Evolutionary conservation across 1,140 invertebrate genomes (phyloP).

Genomic region (Pseudachorutes palmiensis): DNA sequence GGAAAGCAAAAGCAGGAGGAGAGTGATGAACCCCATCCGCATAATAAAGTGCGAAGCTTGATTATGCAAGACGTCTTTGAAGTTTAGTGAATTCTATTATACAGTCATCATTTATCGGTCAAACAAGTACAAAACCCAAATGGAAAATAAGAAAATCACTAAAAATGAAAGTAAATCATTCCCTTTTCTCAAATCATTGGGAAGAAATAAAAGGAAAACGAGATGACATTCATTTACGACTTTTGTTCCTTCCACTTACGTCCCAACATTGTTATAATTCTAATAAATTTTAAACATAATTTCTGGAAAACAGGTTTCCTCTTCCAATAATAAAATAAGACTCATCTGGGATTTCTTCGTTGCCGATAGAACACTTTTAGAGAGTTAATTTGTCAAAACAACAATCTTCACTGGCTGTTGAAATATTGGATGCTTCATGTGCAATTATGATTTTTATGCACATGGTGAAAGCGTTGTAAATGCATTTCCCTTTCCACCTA

Average conservation of each 20-base stretch:
- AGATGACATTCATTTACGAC: neutral
- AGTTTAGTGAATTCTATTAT: neutral
- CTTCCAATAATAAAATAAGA: neutral
- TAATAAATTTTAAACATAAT: neutral
- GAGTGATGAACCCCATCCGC: neutral
- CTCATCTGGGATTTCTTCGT: neutral
- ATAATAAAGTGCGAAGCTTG: neutral
- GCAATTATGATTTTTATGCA: too few relatives aligned
- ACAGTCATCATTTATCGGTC: neutral
- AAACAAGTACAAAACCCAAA: neutral
- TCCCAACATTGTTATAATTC: neutral
- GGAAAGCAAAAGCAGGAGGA: neutral
- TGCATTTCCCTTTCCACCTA: too few relatives aligned
- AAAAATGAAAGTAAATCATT: neutral
- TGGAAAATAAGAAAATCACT: neutral
- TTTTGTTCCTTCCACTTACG: neutral
- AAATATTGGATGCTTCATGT: too few relatives aligned
- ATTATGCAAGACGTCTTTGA: slow-evolving; percentile 1
- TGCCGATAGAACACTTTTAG: too few relatives aligned
- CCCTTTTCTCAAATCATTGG: neutral
- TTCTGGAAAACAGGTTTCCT: neutral
- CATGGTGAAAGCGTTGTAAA: too few relatives aligned
- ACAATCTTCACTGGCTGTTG: too few relatives aligned
- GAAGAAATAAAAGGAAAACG: too few relatives aligned
- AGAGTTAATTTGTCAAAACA: too few relatives aligned